Conservation (phyloP, 2,888 invertebrate species). For the Lithophane leautieri region DNA sequence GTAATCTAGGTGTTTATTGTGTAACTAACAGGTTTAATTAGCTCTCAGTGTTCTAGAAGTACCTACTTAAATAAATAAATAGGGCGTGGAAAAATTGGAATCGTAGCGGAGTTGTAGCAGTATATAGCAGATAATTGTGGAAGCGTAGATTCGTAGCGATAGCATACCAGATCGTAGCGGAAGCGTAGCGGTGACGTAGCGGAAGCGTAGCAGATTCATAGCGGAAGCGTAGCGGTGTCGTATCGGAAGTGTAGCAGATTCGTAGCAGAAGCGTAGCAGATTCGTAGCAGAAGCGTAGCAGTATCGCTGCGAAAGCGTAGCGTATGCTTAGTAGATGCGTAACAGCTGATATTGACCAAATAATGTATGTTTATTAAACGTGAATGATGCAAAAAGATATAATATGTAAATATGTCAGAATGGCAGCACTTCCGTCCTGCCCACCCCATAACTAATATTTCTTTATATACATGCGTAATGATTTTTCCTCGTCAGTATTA, state of each 20-base stretch:
- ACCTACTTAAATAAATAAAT: neutral
- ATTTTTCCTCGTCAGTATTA: neutral
- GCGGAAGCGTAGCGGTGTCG: no score
- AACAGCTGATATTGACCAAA: neutral
- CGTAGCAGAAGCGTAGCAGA: neutral
- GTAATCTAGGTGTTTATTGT: constrained; percentile 40
- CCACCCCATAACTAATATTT: neutral
- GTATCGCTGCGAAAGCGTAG: neutral
- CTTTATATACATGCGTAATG: neutral
- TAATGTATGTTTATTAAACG: neutral
- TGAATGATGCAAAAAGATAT: neutral
- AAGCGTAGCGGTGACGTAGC: neutral
- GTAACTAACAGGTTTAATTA: constrained; percentile 47
- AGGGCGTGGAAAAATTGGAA: constrained; percentile 1
- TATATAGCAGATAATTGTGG: neutral
- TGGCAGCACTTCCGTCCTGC: neutral
- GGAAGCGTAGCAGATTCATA: neutral
- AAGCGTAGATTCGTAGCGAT: neutral
- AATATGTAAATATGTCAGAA: neutral
- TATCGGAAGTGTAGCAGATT: neutral
- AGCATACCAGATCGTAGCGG: neutral
- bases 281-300: neutral
- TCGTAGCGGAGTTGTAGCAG: neutral
- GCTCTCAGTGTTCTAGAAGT: constrained; percentile 1
- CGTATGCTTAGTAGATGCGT: neutral